Evolutionary conservation across 2,797 vertebrate species (phyloP).

Genomic region (Peromyscus aztecus): DNA sequence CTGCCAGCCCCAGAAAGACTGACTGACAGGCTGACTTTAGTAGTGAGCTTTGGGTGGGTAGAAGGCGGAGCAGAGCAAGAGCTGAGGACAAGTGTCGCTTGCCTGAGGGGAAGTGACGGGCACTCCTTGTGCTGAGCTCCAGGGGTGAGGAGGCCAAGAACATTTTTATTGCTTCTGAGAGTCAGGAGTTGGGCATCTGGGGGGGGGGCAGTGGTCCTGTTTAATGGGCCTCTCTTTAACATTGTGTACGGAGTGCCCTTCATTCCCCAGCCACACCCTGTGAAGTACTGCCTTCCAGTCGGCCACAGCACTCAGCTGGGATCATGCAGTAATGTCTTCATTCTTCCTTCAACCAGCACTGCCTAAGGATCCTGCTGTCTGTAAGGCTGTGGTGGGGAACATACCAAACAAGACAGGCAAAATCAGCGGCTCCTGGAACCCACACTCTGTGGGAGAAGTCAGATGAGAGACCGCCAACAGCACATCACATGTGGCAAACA

Average conservation of each 20-base stretch:
- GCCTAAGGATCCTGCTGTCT: background rate
- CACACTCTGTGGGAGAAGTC: background rate
- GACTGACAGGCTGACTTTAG: background rate
- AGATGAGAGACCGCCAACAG: background rate
- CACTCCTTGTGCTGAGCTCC: background rate
- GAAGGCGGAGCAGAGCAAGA: background rate
- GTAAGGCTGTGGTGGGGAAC: background rate
- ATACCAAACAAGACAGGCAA: background rate
- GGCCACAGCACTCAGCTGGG: background rate
- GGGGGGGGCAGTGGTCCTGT: too few relatives aligned
- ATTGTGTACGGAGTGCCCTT: accelerated
- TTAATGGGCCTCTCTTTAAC: background rate
- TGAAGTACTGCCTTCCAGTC: background rate
- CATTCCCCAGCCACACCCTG: background rate
- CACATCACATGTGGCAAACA: accelerated
- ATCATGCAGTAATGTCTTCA: too few relatives aligned
- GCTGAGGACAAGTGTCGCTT: background rate
- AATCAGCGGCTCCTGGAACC: background rate
- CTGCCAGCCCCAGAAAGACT: background rate
- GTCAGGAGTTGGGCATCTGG: background rate
- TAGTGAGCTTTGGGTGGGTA: background rate
- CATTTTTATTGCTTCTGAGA: background rate
- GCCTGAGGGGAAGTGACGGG: background rate
- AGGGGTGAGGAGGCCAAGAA: background rate
- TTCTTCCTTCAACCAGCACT: background rate